Base-by-base conservation (phyloP, 2,113 vertebrate species). In the Chloropsis cyanopogon region DNA sequence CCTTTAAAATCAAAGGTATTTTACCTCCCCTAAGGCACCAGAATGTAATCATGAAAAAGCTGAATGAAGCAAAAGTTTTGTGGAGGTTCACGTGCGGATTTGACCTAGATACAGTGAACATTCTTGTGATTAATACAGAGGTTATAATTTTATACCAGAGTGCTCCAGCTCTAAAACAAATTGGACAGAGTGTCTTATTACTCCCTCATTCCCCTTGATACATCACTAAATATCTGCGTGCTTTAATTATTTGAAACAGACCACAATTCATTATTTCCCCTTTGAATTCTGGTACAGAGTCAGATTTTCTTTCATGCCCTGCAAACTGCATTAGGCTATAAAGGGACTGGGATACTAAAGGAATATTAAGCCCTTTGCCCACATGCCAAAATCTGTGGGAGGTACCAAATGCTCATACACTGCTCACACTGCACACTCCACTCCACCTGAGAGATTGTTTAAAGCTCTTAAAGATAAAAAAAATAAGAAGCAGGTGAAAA, bases 21-120 rank as follows among this genome's bases (percentile, higher is more conserved):
- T 91, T 80, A 46, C 28, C 14, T 93, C 82, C 88, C 78, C 80
- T 26, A 53, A 92, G 92, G 75, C 70, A 88, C 4, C 49, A 92
- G 37, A 69, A 86, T 50, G 68, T 31, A 88, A 95, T 66, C 2
- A 28, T 73, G 46, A 90, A 93, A 97, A 95, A 96, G 85, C 88
- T 95, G 95, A 96, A 97, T 96, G 96, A 97, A 95, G 92, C 85
- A 86, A 29, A 90, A 93, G 68, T 96, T 96, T 93, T 35, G 72
- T 33, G 35, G 64, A 88, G 71, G 59, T 73, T 94, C 82, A 80
- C 0, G 0, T 86, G 59, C 92, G 86, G 92, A 95, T 94, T 90
- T 94, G 94, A 95, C 96, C 96, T 77, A 97, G 88, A 96, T 95
- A 86, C 76, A 46, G 90, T 28, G 64, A 86, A 81, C 54, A 47